These are phyloP conservation scores for Phortica magna DNA, from an alignment of 2,888 invertebrate genomes.

Conservation along the genomic window DNA sequence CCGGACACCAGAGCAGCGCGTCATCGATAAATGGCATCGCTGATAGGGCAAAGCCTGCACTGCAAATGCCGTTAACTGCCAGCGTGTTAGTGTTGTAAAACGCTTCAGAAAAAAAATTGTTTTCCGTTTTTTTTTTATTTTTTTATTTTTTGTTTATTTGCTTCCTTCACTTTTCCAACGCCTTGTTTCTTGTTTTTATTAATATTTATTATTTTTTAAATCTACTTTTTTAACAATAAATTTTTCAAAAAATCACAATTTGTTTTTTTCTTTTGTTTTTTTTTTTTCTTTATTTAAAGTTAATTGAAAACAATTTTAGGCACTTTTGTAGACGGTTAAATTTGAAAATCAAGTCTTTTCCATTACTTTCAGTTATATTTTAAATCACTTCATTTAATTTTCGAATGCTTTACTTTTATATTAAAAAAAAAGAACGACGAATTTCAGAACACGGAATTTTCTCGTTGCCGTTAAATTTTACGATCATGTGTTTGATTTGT, in stretches of 20 bases:
- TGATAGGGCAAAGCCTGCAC: slow-evolving; percentile 79
- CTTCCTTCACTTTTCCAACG: neutral
- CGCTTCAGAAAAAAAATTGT: neutral
- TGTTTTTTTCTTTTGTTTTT: neutral
- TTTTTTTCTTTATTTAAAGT: neutral
- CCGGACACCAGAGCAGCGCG: slow-evolving; percentile 95
- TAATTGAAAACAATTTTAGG: slow-evolving; percentile 22
- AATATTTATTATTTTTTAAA: neutral
- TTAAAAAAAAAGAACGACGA: slow-evolving; percentile 19
- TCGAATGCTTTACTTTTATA: neutral
- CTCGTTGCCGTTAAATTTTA: neutral
- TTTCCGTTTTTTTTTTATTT: neutral
- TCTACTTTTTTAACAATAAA: neutral
- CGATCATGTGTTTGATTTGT: neutral
- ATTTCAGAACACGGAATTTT: slow-evolving; percentile 17
- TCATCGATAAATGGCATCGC: slow-evolving; percentile 98
- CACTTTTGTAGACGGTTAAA: slow-evolving; percentile 18
- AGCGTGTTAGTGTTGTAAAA: slow-evolving; percentile 72
- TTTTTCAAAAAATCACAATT: slow-evolving; percentile 2
- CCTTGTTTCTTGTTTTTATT: neutral
- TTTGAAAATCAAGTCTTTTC: slow-evolving; percentile 11
- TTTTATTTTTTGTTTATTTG: neutral
- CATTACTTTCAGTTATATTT: neutral
- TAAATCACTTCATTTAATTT: neutral
- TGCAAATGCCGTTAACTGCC: slow-evolving; percentile 78